These are phyloP conservation scores for Meliscaeva auricollis DNA, from an alignment of 2,888 invertebrate genomes.

Conservation along the genomic window DNA sequence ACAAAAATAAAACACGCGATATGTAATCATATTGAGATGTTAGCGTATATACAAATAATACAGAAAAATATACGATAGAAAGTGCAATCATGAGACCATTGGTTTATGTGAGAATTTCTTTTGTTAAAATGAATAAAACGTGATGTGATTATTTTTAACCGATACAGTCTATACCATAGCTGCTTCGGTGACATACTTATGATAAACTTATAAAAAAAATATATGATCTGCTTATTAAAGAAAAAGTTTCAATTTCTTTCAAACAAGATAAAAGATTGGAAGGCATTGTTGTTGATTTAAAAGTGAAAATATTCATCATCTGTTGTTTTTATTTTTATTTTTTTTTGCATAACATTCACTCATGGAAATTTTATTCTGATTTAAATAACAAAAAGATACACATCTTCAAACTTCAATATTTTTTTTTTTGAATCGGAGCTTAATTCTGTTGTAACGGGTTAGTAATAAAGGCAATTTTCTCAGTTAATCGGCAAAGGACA, in stretches of 20 bases:
- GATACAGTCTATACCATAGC: conserved; percentile 4
- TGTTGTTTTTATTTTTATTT: neutral
- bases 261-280: conserved; percentile 4
- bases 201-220: conserved; percentile 3
- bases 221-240: conserved; percentile 34
- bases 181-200: conserved; percentile 49
- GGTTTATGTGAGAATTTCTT: conserved; percentile 68
- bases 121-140: conserved; percentile 55
- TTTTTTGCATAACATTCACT: conserved; percentile 11
- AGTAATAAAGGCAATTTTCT: too few relatives aligned
- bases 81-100: conserved; percentile 56
- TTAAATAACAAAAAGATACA: neutral
- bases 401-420: neutral
- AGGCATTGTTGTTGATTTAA: conserved; percentile 33
- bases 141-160: conserved; percentile 53
- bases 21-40: conserved; percentile 34
- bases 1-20: conserved; percentile 22
- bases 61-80: conserved; percentile 39
- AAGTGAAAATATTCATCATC: conserved; percentile 34
- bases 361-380: neutral
- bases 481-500: too few relatives aligned
- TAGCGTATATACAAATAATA: neutral
- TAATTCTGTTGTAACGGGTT: too few relatives aligned
- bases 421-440: neutral
- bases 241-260: conserved; percentile 34